Evolutionary conservation across 2,888 invertebrate genomes (phyloP), one percentile per base, ranked within the genome.

Genomic region (Dryomyza anilis): DNA sequence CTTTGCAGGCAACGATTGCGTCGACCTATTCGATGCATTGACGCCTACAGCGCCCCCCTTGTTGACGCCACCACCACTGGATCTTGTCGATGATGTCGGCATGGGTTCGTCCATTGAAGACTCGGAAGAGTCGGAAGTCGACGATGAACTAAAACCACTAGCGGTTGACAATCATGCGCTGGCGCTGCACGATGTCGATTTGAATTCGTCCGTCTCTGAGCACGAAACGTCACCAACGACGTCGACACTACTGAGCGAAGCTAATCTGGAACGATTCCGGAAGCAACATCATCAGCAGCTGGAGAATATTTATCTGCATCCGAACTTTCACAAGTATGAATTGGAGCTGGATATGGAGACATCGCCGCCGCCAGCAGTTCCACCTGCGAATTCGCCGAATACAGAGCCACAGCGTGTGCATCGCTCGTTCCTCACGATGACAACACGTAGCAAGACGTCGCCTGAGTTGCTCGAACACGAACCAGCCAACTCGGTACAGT

Each of bases 121-220:
- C 27, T 79, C 80, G 0, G 79, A 76, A 66, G 81, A 81, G 53
- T 82, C 83, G 0, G 84, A 83, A 65, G 83, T 82, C 66, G 81
- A 82, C 48, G 83, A 83, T 68, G 82, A 84, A 56, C 70, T 84
- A 14, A 82, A 83, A 62, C 83, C 83, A 3, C 69, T 84, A 65
- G 82, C 83, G 8, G 76, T 81, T 30, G 83, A 83, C 65, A 83
- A 82, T 74, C 83, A 83, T 66, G 55, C 33, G 23, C 7, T n/a
- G 33, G 21, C 53, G 30, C 25, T 12, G n/a, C 25, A 23, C 8
- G 23, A 4, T 25, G 23, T 25, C 50, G 39, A 12, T 12, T 7
- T 33, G 7, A 12, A 7, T 12, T 7, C 7, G 33, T 33, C 33
- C 7, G n/a, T n/a, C n/a, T n/a, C n/a, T n/a, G n/a, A n/a, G n/a